Evolutionary conservation across 1,140 invertebrate genomes (phyloP).

Genomic region (Tenebrio molitor): DNA sequence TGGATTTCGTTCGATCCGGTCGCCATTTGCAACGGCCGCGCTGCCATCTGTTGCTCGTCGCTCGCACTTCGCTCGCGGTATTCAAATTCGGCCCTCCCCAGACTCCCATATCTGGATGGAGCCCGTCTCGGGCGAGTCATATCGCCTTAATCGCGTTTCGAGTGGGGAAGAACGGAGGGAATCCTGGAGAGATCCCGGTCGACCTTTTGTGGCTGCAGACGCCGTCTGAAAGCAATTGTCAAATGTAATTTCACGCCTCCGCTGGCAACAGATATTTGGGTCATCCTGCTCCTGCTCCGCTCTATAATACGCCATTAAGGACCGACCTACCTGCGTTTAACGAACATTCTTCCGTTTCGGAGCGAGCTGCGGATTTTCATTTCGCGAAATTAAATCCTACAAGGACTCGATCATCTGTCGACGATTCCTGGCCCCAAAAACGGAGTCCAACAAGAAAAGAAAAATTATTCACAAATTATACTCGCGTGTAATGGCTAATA

Average conservation of each 20-base stretch:
- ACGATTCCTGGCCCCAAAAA: too few species aligned
- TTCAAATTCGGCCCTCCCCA: slow-evolving; percentile 50
- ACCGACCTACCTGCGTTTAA: slow-evolving; percentile 28
- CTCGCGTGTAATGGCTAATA: too few species aligned
- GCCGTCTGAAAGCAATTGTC: slow-evolving; percentile 45
- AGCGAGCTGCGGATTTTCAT: neutral
- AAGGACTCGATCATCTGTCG: too few species aligned
- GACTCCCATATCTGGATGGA: slow-evolving; percentile 48
- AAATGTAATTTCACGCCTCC: slow-evolving; percentile 49
- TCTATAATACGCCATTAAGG: slow-evolving; percentile 31
- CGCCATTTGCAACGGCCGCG: neutral
- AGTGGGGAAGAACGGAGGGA: slow-evolving; percentile 44
- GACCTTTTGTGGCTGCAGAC: slow-evolving; percentile 42
- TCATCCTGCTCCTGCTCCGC: slow-evolving; percentile 12
- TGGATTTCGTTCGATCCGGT: neutral
- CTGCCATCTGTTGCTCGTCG: slow-evolving; percentile 23
- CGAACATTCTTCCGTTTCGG: slow-evolving; percentile 17
- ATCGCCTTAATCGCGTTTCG: slow-evolving; percentile 51
- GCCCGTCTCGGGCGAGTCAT: slow-evolving; percentile 49
- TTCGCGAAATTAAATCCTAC: slow-evolving; percentile 23
- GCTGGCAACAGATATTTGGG: slow-evolving; percentile 43
- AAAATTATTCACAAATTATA: too few species aligned
- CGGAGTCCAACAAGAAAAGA: too few species aligned
- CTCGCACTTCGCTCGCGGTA: slow-evolving; percentile 15
- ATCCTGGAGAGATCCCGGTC: slow-evolving; percentile 11